Evolutionary conservation across 2,888 invertebrate species (phyloP).

Genomic region (Stomorhina lunata): DNA sequence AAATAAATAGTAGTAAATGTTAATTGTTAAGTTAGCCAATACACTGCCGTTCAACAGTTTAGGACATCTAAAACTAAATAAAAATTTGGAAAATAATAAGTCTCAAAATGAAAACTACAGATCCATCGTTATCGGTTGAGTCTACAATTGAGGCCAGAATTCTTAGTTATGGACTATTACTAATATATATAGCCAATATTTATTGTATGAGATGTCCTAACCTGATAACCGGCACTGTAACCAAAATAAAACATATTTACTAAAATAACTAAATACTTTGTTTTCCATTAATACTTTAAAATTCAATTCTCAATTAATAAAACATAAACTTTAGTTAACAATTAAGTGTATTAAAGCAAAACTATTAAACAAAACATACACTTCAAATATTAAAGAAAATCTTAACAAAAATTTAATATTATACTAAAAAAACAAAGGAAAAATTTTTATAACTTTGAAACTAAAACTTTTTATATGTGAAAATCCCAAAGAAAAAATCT

Average conservation of each 20-base stretch:
- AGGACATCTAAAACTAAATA: no score
- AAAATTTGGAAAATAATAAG: no score
- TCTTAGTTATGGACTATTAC: no score
- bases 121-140: no score
- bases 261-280: background rate
- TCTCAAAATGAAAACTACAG: no score
- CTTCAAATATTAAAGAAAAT: background rate
- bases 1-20: conserved; percentile 46
- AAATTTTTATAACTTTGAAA: conserved; percentile 28
- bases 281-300: conserved; percentile 7
- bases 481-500: conserved; percentile 1
- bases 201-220: no score
- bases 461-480: conserved; percentile 48
- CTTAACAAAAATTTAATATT: background rate
- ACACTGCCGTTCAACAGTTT: no score
- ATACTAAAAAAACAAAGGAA: background rate
- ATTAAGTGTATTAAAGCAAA: conserved; percentile 30
- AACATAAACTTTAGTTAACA: conserved; percentile 63
- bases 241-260: background rate
- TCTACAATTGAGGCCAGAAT: no score
- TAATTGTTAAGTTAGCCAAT: conserved; percentile 49
- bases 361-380: background rate
- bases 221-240: no score
- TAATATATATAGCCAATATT: no score
- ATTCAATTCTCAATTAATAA: conserved; percentile 49